Conservation (phyloP, 2,888 invertebrate species). For the Conus canariensis region DNA sequence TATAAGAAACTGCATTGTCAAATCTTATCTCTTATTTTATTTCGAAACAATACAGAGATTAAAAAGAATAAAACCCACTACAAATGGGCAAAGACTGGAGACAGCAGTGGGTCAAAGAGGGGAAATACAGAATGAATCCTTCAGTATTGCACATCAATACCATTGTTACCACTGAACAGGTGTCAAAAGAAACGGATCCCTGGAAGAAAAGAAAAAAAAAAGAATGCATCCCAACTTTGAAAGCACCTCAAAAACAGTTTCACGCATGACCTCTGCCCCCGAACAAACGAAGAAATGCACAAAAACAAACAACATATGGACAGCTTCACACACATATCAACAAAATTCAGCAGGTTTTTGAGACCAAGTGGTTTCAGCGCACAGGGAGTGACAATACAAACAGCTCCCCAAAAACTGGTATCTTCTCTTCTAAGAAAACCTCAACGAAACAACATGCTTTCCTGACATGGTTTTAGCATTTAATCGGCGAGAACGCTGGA, state of each 20-base stretch:
- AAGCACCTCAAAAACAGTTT: neutral
- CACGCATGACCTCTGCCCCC: neutral
- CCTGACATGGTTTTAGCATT: neutral
- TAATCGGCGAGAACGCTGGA: neutral
- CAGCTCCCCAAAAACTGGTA: too few relatives aligned
- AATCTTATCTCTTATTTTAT: too few relatives aligned
- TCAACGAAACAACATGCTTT: too few relatives aligned
- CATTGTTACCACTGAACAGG: neutral
- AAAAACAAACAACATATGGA: neutral
- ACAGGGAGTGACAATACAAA: neutral
- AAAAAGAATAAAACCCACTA: too few relatives aligned
- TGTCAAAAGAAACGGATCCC: neutral
- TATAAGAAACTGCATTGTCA: too few relatives aligned
- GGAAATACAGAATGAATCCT: neutral
- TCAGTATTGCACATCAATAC: neutral
- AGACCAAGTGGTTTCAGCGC: neutral
- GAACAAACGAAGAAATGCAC: neutral
- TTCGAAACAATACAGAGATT: too few relatives aligned
- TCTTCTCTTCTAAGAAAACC: too few relatives aligned
- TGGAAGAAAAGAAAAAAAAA: neutral
- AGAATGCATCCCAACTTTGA: neutral
- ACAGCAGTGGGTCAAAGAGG: too few relatives aligned
- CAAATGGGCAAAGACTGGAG: too few relatives aligned
- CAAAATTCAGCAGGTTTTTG: slow-evolving; percentile 12
- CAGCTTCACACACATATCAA: neutral